Evolutionary conservation across 1,140 invertebrate species (phyloP).

Genomic region (Tetragonula clypearis): DNA sequence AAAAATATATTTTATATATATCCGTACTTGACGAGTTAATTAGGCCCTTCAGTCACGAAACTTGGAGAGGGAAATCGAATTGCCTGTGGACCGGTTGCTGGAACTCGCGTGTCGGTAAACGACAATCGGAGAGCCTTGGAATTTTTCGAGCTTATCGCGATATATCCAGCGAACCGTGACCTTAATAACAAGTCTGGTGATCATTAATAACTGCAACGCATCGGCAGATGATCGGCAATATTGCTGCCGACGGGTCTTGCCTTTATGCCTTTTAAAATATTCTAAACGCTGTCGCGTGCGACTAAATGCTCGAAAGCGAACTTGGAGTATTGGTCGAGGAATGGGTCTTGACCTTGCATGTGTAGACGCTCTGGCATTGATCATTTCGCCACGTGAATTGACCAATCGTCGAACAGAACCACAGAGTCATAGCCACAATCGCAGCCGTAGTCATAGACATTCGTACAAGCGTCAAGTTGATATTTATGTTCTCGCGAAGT

Average conservation of each 20-base stretch:
- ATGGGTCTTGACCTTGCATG: neutral
- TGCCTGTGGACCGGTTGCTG: conserved; percentile 7
- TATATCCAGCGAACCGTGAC: neutral
- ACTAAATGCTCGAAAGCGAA: conserved; percentile 9
- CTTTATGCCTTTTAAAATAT: conserved; percentile 2
- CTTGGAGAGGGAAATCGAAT: neutral
- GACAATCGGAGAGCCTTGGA: conserved; percentile 35
- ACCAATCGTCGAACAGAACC: neutral
- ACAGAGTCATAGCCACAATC: neutral
- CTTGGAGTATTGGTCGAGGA: neutral
- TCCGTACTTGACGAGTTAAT: neutral
- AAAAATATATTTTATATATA: neutral
- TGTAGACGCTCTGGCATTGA: neutral
- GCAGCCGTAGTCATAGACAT: too few species aligned
- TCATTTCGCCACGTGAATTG: neutral
- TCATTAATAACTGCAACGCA: conserved; percentile 34
- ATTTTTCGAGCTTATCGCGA: conserved; percentile 39
- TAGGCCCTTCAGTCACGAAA: neutral
- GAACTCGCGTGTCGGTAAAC: conserved; percentile 41
- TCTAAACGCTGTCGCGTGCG: conserved; percentile 21
- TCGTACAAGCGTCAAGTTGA: too few species aligned
- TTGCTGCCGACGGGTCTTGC: neutral
- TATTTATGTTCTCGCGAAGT: too few species aligned
- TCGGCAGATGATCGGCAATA: conserved; percentile 1
- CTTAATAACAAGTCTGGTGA: neutral